Percentiles rank a stretch among this genome's conserved stretches.
These are phyloP conservation scores for Hyperoplus lanceolatus DNA, from an alignment of 2,797 vertebrate genomes.

Conservation along the genomic window DNA sequence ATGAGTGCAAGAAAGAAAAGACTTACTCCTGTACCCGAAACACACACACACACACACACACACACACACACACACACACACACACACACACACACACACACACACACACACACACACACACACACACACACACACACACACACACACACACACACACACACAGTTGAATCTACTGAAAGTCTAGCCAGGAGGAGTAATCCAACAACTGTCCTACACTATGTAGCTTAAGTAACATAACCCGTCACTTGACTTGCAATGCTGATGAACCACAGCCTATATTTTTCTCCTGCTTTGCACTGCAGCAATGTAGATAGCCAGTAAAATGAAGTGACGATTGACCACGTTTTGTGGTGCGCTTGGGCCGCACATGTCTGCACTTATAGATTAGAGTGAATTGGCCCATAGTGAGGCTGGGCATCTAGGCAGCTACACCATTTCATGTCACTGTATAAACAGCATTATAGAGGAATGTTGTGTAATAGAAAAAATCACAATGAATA, in stretches of 20 bases:
- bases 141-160: not conserved
- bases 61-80: slow-evolving; percentile 37
- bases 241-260: not conserved
- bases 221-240: not conserved
- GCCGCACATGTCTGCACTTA: slow-evolving; percentile 14
- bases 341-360: slow-evolving; percentile 16
- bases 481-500: slow-evolving; percentile 65
- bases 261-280: not conserved
- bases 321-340: slow-evolving; percentile 15
- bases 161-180: slow-evolving; percentile 53
- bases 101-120: slow-evolving; percentile 39
- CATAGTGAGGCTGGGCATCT: slow-evolving; percentile 26
- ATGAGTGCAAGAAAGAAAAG: slow-evolving; percentile 42
- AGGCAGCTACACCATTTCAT: slow-evolving; percentile 38
- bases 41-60: slow-evolving; percentile 41
- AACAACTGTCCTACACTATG: not conserved
- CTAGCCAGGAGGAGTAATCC: slow-evolving; percentile 1
- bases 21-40: slow-evolving; percentile 43
- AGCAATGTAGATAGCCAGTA: not conserved
- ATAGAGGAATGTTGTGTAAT: slow-evolving; percentile 50
- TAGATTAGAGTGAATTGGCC: slow-evolving; percentile 10
- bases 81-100: not conserved
- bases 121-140: slow-evolving; percentile 46
- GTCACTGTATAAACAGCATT: slow-evolving; percentile 43
- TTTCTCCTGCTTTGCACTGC: not conserved